Conservation (phyloP, 1,140 invertebrate species). For the Spodoptera litura region DNA sequence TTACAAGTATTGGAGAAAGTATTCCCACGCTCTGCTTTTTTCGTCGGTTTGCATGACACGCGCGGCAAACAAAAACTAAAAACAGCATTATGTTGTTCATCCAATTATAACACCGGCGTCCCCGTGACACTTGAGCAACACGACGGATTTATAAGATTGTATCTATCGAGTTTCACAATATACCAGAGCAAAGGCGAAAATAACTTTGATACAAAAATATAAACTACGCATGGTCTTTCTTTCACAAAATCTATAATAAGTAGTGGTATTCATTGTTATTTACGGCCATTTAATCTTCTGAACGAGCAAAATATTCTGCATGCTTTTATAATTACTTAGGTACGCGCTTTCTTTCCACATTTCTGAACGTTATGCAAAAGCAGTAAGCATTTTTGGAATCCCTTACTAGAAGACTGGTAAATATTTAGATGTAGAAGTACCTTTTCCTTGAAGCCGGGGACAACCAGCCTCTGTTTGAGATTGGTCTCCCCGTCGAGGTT, state of each 20-base stretch:
- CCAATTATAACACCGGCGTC: conserved; percentile 47
- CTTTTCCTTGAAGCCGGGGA: conserved; percentile 89
- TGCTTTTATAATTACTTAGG: no score
- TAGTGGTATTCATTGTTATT: no score
- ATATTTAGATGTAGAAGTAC: conserved; percentile 68
- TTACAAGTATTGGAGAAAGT: conserved; percentile 54
- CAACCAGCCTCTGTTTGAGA: conserved; percentile 97
- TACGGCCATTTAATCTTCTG: not conserved
- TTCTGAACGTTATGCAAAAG: no score
- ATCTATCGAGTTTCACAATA: conserved; percentile 10
- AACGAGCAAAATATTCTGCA: no score
- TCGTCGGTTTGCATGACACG: conserved; percentile 26
- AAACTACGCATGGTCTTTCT: no score
- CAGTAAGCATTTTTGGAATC: not conserved
- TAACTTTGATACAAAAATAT: no score
- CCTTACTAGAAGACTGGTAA: not conserved
- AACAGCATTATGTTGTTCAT: conserved; percentile 41
- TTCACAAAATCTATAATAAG: no score
- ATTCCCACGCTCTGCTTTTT: conserved; percentile 60
- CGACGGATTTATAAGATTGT: conserved; percentile 2
- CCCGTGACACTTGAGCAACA: conserved; percentile 20
- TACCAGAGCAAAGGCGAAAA: not conserved
- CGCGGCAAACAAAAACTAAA: conserved; percentile 46
- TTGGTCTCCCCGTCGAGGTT: conserved; percentile 99
- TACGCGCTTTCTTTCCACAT: no score